Evolutionary conservation across 1,140 invertebrate species (phyloP).

Genomic region (Drosophila asahinai): DNA sequence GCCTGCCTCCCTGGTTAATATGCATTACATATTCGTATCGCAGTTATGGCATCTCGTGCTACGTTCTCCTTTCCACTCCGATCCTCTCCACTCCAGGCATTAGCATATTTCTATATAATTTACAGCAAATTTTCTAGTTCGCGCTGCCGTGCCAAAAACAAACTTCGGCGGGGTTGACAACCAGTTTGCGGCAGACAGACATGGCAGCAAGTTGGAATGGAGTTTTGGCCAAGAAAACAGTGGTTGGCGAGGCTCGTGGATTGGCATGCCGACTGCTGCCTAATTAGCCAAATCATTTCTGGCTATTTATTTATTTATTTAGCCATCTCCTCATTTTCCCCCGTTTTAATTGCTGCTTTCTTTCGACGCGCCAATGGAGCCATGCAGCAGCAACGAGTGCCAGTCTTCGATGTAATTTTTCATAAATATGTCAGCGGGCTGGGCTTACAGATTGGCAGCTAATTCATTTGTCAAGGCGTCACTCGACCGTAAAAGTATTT

Average conservation of each 20-base stretch:
- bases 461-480: constrained; percentile 63
- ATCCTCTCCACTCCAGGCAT: constrained; percentile 26
- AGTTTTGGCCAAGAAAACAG: constrained; percentile 45
- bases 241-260: constrained; percentile 21
- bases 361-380: constrained; percentile 46
- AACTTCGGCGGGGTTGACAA: constrained; percentile 62
- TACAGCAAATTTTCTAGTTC: constrained; percentile 64
- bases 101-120: constrained; percentile 78
- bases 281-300: constrained; percentile 80
- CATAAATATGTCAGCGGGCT: constrained; percentile 62
- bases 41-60: constrained; percentile 61
- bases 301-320: constrained; percentile 61
- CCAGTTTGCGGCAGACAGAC: constrained; percentile 32
- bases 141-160: constrained; percentile 53
- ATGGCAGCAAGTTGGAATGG: constrained; percentile 28
- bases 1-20: constrained; percentile 41
- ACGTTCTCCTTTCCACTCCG: not conserved
- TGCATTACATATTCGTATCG: constrained; percentile 63
- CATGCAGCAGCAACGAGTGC: not conserved
- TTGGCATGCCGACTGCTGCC: constrained; percentile 47
- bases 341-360: constrained; percentile 80
- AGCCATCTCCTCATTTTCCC: constrained; percentile 35
- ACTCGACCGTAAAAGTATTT: constrained; percentile 60
- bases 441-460: constrained; percentile 55
- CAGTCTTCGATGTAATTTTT: constrained; percentile 37